Evolutionary conservation across 2,888 invertebrate species (phyloP), one percentile per base, ranked within the genome.

Genomic region (Melanargia galathea): DNA sequence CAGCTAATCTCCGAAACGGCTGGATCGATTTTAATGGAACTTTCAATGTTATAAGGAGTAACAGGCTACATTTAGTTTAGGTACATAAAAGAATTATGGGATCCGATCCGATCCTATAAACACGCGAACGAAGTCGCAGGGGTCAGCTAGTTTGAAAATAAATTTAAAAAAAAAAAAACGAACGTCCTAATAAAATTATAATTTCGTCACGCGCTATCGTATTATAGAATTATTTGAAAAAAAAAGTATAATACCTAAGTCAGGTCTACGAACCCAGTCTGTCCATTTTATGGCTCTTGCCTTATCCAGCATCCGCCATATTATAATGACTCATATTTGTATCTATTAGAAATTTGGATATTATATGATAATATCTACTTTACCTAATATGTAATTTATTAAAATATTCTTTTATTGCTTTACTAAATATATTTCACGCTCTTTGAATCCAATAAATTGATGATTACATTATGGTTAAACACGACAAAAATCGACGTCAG

Each of bases 231-330:
- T 22, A 13, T 40, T 38, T 16, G 13, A 56, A 59, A 49, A 55
- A 56, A 59, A 49, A 55, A 48, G 30, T 30, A 30, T 30, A 6
- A 52, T 33, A 16, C n/a, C 3, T 30, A 18, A 5, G 26, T 6
- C 64, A 54, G 73, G 74, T 74, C 73, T 67, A 70, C 66, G 72
- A 74, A 73, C 74, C 73, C 68, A 62, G 60, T 48, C 33, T 48
- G 40, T 16, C 24, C 43, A 59, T 64, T 69, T 68, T 68, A 70
- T 65, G 61, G 64, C 69, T 65, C 54, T 63, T 56, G 62, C 67
- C 62, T 63, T 68, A 66, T 63, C 63, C 67, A 66, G 69, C 67
- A 67, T 67, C 64, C 68, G 67, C 63, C 33, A 60, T 52, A 35
- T 35, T 35, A 51, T 64, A 72, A 68, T 73, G 74, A 74, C 65